phyloP scores from a whole-genome alignment of 2,113 vertebrate genomes.

The Dendropsophus ebraccatus region DNA sequence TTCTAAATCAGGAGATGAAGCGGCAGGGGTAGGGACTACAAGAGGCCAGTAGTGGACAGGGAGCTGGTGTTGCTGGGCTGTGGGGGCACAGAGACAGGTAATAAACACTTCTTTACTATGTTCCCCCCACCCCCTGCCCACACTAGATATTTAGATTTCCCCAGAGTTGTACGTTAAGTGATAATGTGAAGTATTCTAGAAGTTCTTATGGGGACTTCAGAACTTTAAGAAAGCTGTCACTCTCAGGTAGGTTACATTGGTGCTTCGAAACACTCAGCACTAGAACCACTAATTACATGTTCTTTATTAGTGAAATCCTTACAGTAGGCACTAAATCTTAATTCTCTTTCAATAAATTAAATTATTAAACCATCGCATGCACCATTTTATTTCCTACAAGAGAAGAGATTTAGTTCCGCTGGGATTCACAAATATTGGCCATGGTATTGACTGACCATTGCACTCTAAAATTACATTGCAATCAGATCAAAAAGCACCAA shows the following conservation, averaged over 20 bases:
- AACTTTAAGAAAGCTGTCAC: not conserved
- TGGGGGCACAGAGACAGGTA: too few relatives aligned
- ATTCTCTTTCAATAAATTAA: slow-evolving; percentile 87
- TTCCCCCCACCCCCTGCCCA: too few relatives aligned
- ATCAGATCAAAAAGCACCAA: slow-evolving; percentile 87
- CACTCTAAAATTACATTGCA: slow-evolving; percentile 75
- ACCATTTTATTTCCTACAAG: slow-evolving; percentile 84
- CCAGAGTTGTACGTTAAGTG: too few relatives aligned
- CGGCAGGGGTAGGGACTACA: too few relatives aligned
- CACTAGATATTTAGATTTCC: too few relatives aligned
- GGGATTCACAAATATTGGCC: slow-evolving; percentile 85
- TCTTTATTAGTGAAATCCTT: slow-evolving; percentile 20
- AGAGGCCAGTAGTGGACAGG: too few relatives aligned
- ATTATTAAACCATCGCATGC: slow-evolving; percentile 91
- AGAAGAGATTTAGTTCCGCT: slow-evolving; percentile 70
- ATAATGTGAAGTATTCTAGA: too few relatives aligned
- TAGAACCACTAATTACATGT: not conserved
- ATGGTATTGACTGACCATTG: slow-evolving; percentile 81
- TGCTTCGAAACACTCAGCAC: not conserved
- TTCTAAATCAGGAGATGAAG: too few relatives aligned
- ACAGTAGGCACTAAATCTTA: slow-evolving; percentile 76
- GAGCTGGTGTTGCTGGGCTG: too few relatives aligned
- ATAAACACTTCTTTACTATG: too few relatives aligned
- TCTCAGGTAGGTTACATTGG: not conserved
- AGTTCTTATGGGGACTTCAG: too few relatives aligned